Percentiles rank a stretch among this genome's conserved stretches.
Evolutionary conservation across 2,797 vertebrate genomes (phyloP).

Genomic region (Trachurus trachurus): DNA sequence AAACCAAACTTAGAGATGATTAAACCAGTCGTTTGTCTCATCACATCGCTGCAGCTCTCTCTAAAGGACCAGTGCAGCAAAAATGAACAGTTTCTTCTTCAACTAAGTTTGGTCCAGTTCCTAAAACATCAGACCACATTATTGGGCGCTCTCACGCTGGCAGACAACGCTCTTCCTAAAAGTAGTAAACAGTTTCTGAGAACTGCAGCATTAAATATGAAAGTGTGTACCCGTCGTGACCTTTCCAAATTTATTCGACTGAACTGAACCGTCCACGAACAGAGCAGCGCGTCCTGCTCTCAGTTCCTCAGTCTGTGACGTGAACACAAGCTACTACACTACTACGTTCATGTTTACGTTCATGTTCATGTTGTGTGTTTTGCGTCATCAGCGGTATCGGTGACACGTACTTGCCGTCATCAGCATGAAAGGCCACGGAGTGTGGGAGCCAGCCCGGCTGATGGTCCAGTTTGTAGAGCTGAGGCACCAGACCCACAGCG

Average conservation of each 20-base stretch:
- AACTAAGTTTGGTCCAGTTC: background rate
- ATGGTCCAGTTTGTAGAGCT: constrained; percentile 95
- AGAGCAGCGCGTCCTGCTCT: background rate
- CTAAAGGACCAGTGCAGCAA: background rate
- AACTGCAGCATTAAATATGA: background rate
- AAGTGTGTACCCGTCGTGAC: background rate
- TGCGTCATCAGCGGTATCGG: background rate
- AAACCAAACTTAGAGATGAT: background rate
- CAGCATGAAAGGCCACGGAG: constrained; percentile 96
- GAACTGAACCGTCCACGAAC: background rate
- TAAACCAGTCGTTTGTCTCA: background rate
- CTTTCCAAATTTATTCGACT: background rate
- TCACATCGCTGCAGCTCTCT: background rate
- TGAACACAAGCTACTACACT: background rate
- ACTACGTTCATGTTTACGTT: too few species aligned
- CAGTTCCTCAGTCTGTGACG: background rate
- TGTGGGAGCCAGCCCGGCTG: constrained; percentile 95
- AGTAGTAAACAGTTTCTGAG: background rate
- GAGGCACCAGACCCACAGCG: constrained; percentile 94
- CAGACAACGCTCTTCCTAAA: background rate
- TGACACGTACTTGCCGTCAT: constrained; percentile 94
- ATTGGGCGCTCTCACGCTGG: background rate
- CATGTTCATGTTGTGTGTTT: too few species aligned
- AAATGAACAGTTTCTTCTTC: background rate
- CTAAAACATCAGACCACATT: background rate